A percentile compares a stretch with the other conserved stretches of the same genome.
phyloP scores from a whole-genome alignment of 2,888 invertebrate genomes.

The Stratiomys singularior region DNA sequence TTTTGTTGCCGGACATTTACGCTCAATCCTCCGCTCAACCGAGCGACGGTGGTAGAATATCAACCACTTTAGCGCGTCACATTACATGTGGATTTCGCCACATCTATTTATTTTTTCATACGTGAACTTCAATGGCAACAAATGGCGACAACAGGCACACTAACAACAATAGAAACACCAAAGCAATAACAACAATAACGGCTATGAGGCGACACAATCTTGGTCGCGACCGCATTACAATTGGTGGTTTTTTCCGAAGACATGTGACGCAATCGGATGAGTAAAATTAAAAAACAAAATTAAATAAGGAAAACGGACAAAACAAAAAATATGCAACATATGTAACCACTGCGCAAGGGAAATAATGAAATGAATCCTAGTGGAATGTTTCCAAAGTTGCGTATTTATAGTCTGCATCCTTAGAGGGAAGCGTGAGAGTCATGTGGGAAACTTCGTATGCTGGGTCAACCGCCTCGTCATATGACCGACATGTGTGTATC shows the following conservation, averaged over 20 bases:
- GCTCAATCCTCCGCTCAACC: background rate
- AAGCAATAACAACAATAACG: too few relatives aligned
- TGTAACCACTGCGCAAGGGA: too few relatives aligned
- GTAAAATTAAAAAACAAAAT: background rate
- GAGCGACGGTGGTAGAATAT: background rate
- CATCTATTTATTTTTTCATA: slow-evolving; percentile 34
- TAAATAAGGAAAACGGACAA: background rate
- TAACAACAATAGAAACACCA: too few relatives aligned
- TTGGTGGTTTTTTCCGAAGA: background rate
- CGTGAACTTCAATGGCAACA: slow-evolving; percentile 26
- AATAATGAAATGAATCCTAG: too few relatives aligned
- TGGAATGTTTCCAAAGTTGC: too few relatives aligned
- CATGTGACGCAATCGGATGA: background rate
- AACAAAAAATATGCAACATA: too few relatives aligned
- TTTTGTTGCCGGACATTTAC: background rate
- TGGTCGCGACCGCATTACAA: slow-evolving; percentile 15
- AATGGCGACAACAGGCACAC: background rate
- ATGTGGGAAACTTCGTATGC: too few relatives aligned
- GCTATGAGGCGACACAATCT: slow-evolving; percentile 17
- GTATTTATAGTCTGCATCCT: too few relatives aligned
- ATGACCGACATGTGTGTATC: too few relatives aligned
- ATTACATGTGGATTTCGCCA: slow-evolving; percentile 33
- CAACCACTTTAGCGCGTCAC: slow-evolving; percentile 17
- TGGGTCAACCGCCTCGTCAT: too few relatives aligned
- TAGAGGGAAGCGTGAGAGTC: too few relatives aligned